These are phyloP conservation scores for Schizaphis graminum DNA, from an alignment of 2,888 invertebrate genomes.

Conservation along the genomic window DNA sequence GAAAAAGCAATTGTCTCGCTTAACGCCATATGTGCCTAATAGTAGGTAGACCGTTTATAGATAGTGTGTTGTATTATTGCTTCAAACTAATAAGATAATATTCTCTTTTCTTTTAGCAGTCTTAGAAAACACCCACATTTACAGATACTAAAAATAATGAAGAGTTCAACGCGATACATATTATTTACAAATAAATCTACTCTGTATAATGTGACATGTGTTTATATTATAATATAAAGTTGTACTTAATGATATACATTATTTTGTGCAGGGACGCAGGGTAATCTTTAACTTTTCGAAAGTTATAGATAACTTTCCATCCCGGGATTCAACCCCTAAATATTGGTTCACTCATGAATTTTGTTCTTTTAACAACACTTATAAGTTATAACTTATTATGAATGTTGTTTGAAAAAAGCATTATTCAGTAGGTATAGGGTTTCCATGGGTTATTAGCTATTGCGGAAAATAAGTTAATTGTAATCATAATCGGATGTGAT, in stretches of 20 bases:
- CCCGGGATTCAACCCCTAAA: neutral
- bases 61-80: neutral
- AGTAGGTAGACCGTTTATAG: constrained; percentile 70
- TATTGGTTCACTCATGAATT: neutral
- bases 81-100: neutral
- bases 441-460: too few species aligned
- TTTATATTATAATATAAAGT: too few species aligned
- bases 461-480: too few species aligned
- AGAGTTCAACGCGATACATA: neutral
- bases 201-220: too few species aligned
- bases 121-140: neutral
- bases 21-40: constrained; percentile 73
- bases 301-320: neutral
- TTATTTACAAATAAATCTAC: neutral
- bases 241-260: too few species aligned
- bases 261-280: too few species aligned
- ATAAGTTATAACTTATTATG: too few species aligned
- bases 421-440: too few species aligned
- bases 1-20: constrained; percentile 84
- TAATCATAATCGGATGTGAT: too few species aligned
- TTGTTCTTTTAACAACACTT: too few species aligned
- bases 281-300: too few species aligned
- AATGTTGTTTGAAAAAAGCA: too few species aligned
- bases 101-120: neutral
- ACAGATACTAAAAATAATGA: neutral